phyloP scores from a whole-genome alignment of 1,140 invertebrate species.

The Parapsyche elsis region DNA sequence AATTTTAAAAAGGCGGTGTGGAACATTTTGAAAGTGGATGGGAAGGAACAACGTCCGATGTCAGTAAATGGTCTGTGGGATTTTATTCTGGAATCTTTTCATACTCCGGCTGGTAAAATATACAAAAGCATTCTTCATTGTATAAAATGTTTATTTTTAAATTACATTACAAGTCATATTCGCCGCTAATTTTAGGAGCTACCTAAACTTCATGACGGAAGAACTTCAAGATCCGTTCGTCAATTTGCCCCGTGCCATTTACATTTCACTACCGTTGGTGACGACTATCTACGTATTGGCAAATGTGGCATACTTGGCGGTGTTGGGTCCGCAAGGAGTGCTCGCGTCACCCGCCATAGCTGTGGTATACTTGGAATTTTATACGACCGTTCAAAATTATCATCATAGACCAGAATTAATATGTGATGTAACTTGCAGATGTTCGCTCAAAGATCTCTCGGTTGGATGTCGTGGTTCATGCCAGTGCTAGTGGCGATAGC shows the following conservation, averaged over 20 bases:
- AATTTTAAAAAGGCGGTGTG: slow-evolving; percentile 66
- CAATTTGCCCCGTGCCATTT: slow-evolving; percentile 95
- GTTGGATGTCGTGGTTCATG: slow-evolving; percentile 81
- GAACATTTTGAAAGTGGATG: slow-evolving; percentile 85
- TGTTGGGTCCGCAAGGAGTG: slow-evolving; percentile 85
- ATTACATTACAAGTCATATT: slow-evolving; percentile 45
- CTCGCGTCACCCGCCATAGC: slow-evolving; percentile 91
- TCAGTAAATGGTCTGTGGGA: slow-evolving; percentile 87
- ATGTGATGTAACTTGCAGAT: slow-evolving; percentile 70
- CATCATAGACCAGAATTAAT: not conserved
- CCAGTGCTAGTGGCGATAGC: slow-evolving; percentile 88
- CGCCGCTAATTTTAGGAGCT: slow-evolving; percentile 75
- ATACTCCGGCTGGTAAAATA: slow-evolving; percentile 90
- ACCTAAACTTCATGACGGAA: slow-evolving; percentile 97
- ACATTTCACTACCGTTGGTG: slow-evolving; percentile 90
- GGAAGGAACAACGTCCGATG: slow-evolving; percentile 79
- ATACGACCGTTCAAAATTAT: too few relatives aligned
- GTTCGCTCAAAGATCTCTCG: slow-evolving; percentile 81
- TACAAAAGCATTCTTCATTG: not conserved
- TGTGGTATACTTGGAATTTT: slow-evolving; percentile 80
- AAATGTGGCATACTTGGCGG: slow-evolving; percentile 94
- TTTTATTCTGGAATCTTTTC: slow-evolving; percentile 97
- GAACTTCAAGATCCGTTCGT: slow-evolving; percentile 93
- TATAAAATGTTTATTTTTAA: not conserved
- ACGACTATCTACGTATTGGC: slow-evolving; percentile 92